Percentiles rank a stretch among this genome's conserved stretches.
phyloP scores from a whole-genome alignment of 2,113 vertebrate species.

The Anolis carolinensis region DNA sequence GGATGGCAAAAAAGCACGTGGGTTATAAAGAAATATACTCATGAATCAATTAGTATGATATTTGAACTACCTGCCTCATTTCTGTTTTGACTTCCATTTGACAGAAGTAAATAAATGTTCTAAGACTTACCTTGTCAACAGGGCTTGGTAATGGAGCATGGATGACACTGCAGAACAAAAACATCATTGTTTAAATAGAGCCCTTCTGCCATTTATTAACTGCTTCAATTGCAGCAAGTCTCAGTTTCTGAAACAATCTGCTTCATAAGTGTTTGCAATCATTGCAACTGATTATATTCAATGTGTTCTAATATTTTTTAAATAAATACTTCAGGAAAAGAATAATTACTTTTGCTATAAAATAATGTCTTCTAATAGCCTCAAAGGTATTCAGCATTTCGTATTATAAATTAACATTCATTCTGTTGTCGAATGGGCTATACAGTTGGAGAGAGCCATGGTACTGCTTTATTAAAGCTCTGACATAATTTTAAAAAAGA shows the following conservation, averaged over 20 bases:
- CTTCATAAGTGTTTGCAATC: background rate
- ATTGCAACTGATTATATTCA: conserved; percentile 26
- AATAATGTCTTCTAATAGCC: background rate
- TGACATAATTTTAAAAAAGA: background rate
- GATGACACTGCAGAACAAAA: conserved; percentile 87
- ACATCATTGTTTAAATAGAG: conserved; percentile 19
- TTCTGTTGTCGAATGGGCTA: background rate
- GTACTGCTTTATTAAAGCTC: background rate
- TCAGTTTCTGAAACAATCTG: background rate
- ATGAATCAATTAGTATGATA: background rate
- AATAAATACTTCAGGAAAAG: background rate
- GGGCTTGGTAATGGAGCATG: conserved; percentile 95
- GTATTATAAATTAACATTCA: background rate
- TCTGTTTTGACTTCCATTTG: background rate
- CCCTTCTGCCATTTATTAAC: background rate
- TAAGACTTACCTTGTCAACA: conserved; percentile 94
- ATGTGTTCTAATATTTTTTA: background rate
- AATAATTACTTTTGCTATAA: conserved; percentile 36
- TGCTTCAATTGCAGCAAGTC: background rate
- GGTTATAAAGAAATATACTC: background rate
- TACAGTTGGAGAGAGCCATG: background rate
- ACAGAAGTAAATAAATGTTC: conserved; percentile 28
- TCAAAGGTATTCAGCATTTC: background rate
- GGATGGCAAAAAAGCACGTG: background rate
- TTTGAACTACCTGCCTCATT: background rate